Base-by-base conservation (phyloP, 2,888 invertebrate genomes). In the Oscheius sp. region DNA sequence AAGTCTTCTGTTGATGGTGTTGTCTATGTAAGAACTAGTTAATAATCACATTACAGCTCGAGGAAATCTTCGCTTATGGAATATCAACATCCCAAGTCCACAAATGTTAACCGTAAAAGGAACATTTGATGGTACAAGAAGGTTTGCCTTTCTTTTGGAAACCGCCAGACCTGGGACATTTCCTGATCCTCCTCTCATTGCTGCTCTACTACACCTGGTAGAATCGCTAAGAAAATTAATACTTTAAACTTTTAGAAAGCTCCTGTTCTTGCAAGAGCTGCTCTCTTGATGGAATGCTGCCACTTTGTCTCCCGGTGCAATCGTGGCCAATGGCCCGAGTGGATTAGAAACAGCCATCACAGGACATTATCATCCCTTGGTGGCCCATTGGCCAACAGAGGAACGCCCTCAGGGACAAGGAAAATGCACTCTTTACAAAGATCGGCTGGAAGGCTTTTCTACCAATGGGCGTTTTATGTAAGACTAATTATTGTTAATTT, bases 281-380 rank as follows among this genome's bases (percentile, higher is more conserved):
- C 95, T 0, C 92, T 98, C 69, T 90, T 98, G 7, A 89, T 99
- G 76, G 99, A 99, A 90, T 97, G 97, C 89, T 94, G 96, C 0
- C 93, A 96, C 89, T 94, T 98, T 84, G 97, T 99, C 1, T 96
- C 98, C 88, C 93, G 95, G 81, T 99, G 99, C 89, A 99, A 98
- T 89, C 94, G 95, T 88, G 97, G 97, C 0, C 95, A 96, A 84
- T 99, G 99, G 99, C 98, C 99, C 0, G 92, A 93, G 71, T 99
- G 99, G 88, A 86, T 88, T 55, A 75, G 87, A 7, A 79, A 77
- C n/a, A 80, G 79, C 18, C 82, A 85, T 59, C 77, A 76, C 23
- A 21, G 78, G 23, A 78, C 81, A 0, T 74, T 78, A 46, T 72
- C 73, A 55, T 69, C 72, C 53, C 66, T 83, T 0, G 80, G 82